Percentiles rank a stretch among this genome's conserved stretches.
Evolutionary conservation across 2,797 vertebrate genomes (phyloP).

Genomic region (Molothrus aeneus): DNA sequence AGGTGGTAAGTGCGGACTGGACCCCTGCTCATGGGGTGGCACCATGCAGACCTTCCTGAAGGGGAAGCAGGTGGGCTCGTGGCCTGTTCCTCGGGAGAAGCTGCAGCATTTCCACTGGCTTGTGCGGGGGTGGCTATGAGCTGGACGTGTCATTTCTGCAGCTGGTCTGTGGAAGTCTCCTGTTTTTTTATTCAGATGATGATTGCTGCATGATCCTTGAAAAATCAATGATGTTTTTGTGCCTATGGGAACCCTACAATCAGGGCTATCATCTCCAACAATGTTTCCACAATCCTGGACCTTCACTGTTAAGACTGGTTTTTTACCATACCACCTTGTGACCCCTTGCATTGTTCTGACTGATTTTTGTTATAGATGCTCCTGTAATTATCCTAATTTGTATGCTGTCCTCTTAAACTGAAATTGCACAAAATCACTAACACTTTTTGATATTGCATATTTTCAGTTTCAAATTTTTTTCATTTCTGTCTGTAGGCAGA

Average conservation of each 20-base stretch:
- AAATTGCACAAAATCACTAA: not conserved
- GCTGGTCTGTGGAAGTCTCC: not conserved
- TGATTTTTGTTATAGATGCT: not conserved
- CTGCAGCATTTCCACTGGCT: not conserved
- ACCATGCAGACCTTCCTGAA: not conserved
- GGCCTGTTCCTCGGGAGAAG: not conserved
- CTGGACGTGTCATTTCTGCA: not conserved
- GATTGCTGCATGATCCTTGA: no score
- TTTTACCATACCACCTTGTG: not conserved
- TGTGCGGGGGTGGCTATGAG: not conserved
- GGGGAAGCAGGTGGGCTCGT: not conserved
- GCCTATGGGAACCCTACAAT: not conserved
- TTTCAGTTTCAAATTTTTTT: not conserved
- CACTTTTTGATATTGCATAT: not conserved
- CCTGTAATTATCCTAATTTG: not conserved
- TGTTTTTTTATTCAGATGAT: not conserved
- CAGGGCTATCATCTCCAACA: not conserved
- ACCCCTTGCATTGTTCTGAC: rapidly evolving
- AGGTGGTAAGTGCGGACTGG: no score
- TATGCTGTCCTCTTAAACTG: not conserved
- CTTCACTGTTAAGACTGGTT: not conserved
- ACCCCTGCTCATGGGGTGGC: no score
- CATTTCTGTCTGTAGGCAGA: not conserved
- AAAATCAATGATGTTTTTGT: not conserved
- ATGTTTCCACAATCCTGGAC: not conserved